phyloP scores from a whole-genome alignment of 1,140 invertebrate genomes.

The Drosophila carrolli region DNA sequence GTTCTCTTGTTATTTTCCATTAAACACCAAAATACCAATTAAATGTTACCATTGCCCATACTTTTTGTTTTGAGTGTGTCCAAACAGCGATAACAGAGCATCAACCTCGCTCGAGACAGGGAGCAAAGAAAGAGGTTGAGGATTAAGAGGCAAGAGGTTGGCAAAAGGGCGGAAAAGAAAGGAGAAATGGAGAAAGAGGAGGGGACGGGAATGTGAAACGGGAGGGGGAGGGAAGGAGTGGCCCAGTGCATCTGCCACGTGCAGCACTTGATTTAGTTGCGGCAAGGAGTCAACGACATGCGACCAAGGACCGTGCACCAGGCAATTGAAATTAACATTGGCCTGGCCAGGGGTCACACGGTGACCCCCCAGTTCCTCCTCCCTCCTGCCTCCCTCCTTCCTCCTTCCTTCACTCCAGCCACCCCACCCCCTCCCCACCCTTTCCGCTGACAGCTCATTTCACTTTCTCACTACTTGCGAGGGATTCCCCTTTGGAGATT shows the following conservation, averaged over 20 bases:
- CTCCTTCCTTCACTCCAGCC: neutral
- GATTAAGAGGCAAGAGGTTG: slow-evolving; percentile 1
- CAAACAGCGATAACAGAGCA: slow-evolving; percentile 45
- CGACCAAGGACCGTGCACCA: slow-evolving; percentile 32
- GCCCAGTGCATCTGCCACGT: slow-evolving; percentile 66
- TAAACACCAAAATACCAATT: too few species aligned
- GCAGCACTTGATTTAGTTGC: slow-evolving; percentile 71
- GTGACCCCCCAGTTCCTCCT: slow-evolving; percentile 1
- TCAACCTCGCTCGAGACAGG: slow-evolving; percentile 34
- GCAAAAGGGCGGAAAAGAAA: slow-evolving; percentile 2
- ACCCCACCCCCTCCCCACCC: neutral
- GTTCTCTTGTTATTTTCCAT: too few species aligned
- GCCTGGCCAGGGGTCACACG: slow-evolving; percentile 20
- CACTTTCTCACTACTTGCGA: slow-evolving; percentile 61
- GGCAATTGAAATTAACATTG: slow-evolving; percentile 73
- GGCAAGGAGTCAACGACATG: slow-evolving; percentile 61
- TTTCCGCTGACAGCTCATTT: slow-evolving; percentile 48
- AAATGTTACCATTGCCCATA: neutral
- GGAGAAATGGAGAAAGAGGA: slow-evolving; percentile 4
- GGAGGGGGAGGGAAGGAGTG: neutral
- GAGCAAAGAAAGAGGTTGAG: slow-evolving; percentile 22
- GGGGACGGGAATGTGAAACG: neutral
- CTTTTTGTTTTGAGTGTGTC: slow-evolving; percentile 6
- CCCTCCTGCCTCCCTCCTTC: neutral
- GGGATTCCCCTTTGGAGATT: slow-evolving; percentile 16